phyloP scores from a whole-genome alignment of 2,113 vertebrate species.

The Lynx canadensis region DNA sequence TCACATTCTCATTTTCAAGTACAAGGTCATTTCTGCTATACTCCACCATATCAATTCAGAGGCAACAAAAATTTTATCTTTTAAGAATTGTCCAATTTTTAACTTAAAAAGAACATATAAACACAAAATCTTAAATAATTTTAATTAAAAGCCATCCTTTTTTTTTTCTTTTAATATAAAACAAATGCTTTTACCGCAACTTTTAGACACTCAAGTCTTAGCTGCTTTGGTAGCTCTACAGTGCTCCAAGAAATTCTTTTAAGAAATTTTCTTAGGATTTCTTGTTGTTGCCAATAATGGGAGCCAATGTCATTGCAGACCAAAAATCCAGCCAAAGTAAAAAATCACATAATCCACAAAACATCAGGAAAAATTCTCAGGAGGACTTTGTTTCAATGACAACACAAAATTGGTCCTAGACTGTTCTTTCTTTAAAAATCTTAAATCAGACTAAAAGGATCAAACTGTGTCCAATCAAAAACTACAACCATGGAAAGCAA shows the following conservation, averaged over 20 bases:
- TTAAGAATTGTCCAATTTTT: neutral
- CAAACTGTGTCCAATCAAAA: neutral
- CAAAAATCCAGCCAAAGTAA: neutral
- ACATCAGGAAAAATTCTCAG: neutral
- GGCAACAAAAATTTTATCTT: neutral
- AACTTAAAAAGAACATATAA: neutral
- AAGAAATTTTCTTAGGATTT: neutral
- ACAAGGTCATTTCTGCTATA: neutral
- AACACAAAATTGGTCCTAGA: neutral
- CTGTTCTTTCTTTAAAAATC: neutral
- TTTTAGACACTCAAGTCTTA: neutral
- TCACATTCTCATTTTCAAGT: neutral
- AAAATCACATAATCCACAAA: neutral
- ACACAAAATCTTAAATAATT: neutral
- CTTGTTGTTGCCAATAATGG: neutral
- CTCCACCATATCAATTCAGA: neutral
- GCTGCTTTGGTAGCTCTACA: neutral
- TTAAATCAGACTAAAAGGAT: neutral
- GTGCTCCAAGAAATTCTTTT: neutral
- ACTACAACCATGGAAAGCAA: neutral
- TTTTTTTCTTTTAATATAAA: neutral
- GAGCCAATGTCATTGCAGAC: neutral
- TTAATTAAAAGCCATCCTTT: slow-evolving; percentile 10
- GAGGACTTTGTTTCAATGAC: neutral
- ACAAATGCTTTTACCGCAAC: neutral